A percentile compares a stretch with the other conserved stretches of the same genome.
Evolutionary conservation across 2,797 vertebrate species (phyloP).

Genomic region (Arctocebus calabarensis): DNA sequence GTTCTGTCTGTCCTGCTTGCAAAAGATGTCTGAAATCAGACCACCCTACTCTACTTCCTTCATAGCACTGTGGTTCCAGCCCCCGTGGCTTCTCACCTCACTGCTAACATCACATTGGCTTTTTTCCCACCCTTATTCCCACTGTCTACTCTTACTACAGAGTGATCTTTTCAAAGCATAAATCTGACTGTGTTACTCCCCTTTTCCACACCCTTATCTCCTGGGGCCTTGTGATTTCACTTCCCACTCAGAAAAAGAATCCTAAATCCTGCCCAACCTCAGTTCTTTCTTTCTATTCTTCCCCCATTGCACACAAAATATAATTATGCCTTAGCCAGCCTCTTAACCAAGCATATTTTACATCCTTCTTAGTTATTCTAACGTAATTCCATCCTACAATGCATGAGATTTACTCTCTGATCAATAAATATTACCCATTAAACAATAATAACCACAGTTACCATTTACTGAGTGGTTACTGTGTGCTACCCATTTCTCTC

Average conservation of each 20-base stretch:
- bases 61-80: not conserved
- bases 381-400: not conserved
- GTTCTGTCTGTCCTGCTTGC: not conserved
- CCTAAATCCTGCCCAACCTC: not conserved
- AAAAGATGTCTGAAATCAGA: not conserved
- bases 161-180: not conserved
- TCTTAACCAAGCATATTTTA: not conserved
- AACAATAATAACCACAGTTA: not conserved
- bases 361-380: not conserved
- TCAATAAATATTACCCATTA: constrained; percentile 13
- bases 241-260: not conserved
- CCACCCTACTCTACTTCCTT: not conserved
- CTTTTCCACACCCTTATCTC: not conserved
- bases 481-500: not conserved
- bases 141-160: not conserved
- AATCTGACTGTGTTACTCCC: not conserved
- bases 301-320: not conserved
- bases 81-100: not conserved
- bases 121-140: not conserved
- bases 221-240: not conserved
- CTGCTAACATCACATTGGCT: not conserved
- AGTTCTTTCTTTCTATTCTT: not conserved
- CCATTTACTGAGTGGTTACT: not conserved
- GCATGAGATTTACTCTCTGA: not conserved
- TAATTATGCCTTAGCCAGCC: not conserved